phyloP scores from a whole-genome alignment of 1,140 invertebrate species.

The Aphelinus certus region DNA sequence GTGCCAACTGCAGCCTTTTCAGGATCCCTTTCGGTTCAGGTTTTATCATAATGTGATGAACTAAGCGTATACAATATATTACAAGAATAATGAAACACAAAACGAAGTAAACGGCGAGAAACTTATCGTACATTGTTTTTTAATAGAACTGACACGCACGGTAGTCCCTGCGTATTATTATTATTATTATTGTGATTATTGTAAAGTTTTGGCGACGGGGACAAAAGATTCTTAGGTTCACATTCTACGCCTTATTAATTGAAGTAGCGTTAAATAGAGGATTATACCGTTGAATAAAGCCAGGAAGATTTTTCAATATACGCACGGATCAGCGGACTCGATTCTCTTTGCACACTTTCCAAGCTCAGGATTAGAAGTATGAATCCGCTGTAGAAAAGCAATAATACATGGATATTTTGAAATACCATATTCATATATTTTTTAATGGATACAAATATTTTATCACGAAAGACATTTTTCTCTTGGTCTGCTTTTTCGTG shows the following conservation, averaged over 20 bases:
- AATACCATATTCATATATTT: too few species aligned
- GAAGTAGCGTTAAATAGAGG: too few species aligned
- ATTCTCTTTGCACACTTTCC: too few species aligned
- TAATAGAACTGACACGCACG: conserved; percentile 16
- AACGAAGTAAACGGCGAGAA: background rate
- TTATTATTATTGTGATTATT: background rate
- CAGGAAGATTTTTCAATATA: background rate
- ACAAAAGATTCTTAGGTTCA: background rate
- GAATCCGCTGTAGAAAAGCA: too few species aligned
- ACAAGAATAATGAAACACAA: background rate
- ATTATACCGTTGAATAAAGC: too few species aligned
- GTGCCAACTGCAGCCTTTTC: conserved; percentile 37
- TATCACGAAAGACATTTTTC: conserved; percentile 1
- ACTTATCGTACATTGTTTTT: conserved; percentile 3
- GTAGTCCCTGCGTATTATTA: background rate
- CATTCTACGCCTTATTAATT: too few species aligned
- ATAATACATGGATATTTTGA: too few species aligned
- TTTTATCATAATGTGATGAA: conserved; percentile 28
- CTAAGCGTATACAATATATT: conserved; percentile 24
- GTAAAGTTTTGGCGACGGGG: conserved; percentile 4
- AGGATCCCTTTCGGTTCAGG: conserved; percentile 26
- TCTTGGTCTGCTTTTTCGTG: background rate
- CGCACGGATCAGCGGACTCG: conserved; percentile 6
- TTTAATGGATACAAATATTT: background rate
- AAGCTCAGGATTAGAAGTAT: too few species aligned